Evolutionary conservation across 1,140 invertebrate species (phyloP), one percentile per base, ranked within the genome.

Genomic region (Plectrocnemia conspersa): DNA sequence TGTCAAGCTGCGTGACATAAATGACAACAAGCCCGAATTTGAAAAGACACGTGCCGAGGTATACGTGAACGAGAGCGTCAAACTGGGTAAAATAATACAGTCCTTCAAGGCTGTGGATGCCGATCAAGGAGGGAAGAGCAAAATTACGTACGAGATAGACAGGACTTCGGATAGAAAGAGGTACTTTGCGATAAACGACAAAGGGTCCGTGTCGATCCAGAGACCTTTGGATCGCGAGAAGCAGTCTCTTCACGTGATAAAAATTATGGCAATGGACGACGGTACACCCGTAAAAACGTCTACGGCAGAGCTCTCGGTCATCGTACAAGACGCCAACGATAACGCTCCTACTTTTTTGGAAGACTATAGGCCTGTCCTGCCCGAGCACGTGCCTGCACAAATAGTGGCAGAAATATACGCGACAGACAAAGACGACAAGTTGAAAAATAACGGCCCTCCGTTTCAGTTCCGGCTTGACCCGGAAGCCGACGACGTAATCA

Each of bases 281-380:
- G 82, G 81, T 41, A 66, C 62, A 38, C 82, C 81, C 5, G 65
- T 80, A 11, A 77, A 77, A 54, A 86, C 82, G 9, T 81, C 84
- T 1, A 83, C 82, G 1, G 83, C 82, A 1, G 83, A 80, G 0
- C 65, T 87, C 10, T 79, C 77, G 0, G 78, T 86, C 0, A 74
- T 79, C 44, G 80, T 86, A 1, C 75, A 75, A 46, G 84, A 86
- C 65, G 78, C 85, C 15, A 86, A 86, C 62, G 84, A 87, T 58
- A 85, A 76, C 67, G 72, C 71, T 0, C 80, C 80, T 0, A 68
- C 65, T 5, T 77, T 82, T 63, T 67, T 72, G 0, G 68, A 80
- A 58, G 76, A 82, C 47, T 83, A 84, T 63, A 73, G 76, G 19
- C 82, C 83, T 1, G 76, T 83, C 4, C 67, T 84, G n/a, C 75